Evolutionary conservation across 2,113 vertebrate genomes (phyloP), one percentile per base, ranked within the genome.

Genomic region (Eurypyga helias): DNA sequence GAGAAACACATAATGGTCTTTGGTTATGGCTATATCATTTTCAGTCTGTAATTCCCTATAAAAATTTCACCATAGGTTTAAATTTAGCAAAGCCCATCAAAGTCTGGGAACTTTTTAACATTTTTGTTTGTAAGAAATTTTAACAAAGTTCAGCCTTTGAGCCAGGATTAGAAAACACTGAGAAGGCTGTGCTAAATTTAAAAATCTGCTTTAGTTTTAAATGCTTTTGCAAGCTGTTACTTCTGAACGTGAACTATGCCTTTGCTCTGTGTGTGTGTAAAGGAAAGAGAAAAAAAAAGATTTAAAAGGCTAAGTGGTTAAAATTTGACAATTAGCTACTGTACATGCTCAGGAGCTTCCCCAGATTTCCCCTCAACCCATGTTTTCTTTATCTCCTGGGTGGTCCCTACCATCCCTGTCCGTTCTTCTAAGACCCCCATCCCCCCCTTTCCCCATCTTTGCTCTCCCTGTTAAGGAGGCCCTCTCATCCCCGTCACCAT

Each of bases 371-470:
- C 54, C 75, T 79, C 55, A 76, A 26, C 21, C 46, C 48, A 1
- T 96, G 95, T 97, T 96, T 98, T 51, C 83, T 91, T 93, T 90
- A 83, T 79, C 75, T 87, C 84, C 72, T 95, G 96, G 94, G 94
- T 97, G 94, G 95, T 96, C 83, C 21, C 58, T 51, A 72, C 23
- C 55, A 90, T 89, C 69, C 36, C 45, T 75, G 19, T 66, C 89
- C 17, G 4, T 93, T 91, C 64, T 85, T 54, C 29, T 34, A 82
- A 51, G 82, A 89, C 51, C 78, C 64, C 64, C 54, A 25, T 46
- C 52, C 43, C 60, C 41, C 71, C 20, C 73, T 76, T 95, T 87
- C 73, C 70, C 46, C 61, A 31, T 84, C 66, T 86, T 89, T 0
- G 1, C 51, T n/a, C 67, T 83, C 75, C 87, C 65, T 38, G 17